Evolutionary conservation across 2,888 invertebrate species (phyloP).

Genomic region (Xylocampa areola): DNA sequence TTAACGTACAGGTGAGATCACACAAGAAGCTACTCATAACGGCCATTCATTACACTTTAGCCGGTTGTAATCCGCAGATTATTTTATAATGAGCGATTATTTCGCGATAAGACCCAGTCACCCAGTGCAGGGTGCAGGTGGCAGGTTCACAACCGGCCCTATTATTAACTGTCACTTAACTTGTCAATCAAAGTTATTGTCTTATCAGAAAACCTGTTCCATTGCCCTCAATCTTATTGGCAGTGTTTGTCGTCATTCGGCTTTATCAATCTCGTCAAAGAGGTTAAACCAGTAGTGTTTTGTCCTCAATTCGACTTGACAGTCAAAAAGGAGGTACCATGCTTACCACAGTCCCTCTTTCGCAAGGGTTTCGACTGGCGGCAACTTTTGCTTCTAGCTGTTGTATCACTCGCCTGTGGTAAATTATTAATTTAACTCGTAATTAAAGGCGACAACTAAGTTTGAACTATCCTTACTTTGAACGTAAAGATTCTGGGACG

Average conservation of each 20-base stretch:
- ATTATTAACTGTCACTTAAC: constrained; percentile 36
- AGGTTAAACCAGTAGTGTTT: constrained; percentile 6
- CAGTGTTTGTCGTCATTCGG: constrained; percentile 21
- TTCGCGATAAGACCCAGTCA: too few species aligned
- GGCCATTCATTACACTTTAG: constrained; percentile 7
- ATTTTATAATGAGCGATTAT: not conserved
- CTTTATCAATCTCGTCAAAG: constrained; percentile 17
- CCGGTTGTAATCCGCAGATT: constrained; percentile 29
- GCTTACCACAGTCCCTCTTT: constrained; percentile 30
- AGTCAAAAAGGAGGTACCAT: constrained; percentile 14
- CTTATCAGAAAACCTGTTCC: constrained; percentile 48
- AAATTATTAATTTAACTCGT: too few species aligned
- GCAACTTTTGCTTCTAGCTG: not conserved
- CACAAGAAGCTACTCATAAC: constrained; percentile 18
- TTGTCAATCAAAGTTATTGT: constrained; percentile 35
- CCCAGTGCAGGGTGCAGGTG: constrained; percentile 8
- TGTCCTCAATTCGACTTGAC: constrained; percentile 36
- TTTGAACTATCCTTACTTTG: too few species aligned
- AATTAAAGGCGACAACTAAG: too few species aligned
- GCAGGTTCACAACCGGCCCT: constrained; percentile 32
- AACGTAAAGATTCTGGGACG: too few species aligned
- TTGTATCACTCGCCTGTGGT: not conserved
- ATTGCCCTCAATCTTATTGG: constrained; percentile 35
- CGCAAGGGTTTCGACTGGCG: constrained; percentile 15
- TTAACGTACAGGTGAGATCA: constrained; percentile 4